phyloP scores from a whole-genome alignment of 2,888 invertebrate species.

The Neocrepidodera transversa region DNA sequence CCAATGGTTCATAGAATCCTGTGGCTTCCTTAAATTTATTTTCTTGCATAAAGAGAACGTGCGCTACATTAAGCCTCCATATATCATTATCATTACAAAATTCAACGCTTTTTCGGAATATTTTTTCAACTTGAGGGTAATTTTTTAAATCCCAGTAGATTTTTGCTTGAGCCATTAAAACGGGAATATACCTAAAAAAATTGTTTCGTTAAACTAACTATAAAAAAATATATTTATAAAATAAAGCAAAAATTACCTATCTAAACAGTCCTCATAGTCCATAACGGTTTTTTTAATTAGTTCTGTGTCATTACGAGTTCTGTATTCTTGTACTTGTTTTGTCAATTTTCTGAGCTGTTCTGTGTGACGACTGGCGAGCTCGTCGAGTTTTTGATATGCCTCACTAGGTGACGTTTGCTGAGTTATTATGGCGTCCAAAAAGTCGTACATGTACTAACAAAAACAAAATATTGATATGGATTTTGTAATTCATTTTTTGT shows the following conservation, averaged over 20 bases:
- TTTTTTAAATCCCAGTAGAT: slow-evolving; percentile 98
- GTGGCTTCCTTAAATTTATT: slow-evolving; percentile 98
- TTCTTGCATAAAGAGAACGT: slow-evolving; percentile 99
- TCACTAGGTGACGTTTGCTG: slow-evolving; percentile 97
- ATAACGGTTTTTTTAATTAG: slow-evolving; percentile 84
- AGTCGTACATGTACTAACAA: slow-evolving; percentile 86
- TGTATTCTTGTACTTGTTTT: slow-evolving; percentile 92
- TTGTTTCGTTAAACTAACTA: not conserved
- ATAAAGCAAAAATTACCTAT: slow-evolving; percentile 37
- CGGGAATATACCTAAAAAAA: slow-evolving; percentile 81
- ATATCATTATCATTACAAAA: slow-evolving; percentile 97
- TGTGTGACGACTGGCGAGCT: slow-evolving; percentile 88
- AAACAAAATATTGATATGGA: too few species aligned
- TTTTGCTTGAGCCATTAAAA: slow-evolving; percentile 99
- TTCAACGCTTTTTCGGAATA: slow-evolving; percentile 95
- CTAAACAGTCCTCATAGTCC: slow-evolving; percentile 59
- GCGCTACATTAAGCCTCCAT: slow-evolving; percentile 98
- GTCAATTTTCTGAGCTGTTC: slow-evolving; percentile 90
- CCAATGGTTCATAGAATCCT: slow-evolving; percentile 97
- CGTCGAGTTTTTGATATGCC: slow-evolving; percentile 94
- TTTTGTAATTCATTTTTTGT: too few species aligned
- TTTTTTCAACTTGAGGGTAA: slow-evolving; percentile 94
- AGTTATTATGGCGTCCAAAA: slow-evolving; percentile 95
- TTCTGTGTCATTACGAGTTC: slow-evolving; percentile 83
- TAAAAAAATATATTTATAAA: not conserved